Percentiles rank a stretch among this genome's conserved stretches.
phyloP scores from a whole-genome alignment of 1,140 invertebrate genomes.

The Drosophila murphyi region DNA sequence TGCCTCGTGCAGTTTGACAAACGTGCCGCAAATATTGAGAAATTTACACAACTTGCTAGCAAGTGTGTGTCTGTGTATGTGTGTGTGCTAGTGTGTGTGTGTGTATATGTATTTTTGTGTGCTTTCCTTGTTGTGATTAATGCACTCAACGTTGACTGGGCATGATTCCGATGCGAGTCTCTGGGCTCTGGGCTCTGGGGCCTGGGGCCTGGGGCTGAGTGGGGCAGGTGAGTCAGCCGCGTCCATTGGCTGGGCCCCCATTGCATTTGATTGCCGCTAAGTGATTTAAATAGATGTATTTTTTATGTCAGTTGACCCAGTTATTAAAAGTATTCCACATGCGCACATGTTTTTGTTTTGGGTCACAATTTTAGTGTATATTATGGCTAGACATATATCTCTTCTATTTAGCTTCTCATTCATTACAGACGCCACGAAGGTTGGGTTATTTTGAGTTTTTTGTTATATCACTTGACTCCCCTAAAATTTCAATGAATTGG shows the following conservation, averaged over 20 bases:
- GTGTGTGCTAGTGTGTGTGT: not conserved
- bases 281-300: conserved; percentile 73
- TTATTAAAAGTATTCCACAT: conserved; percentile 46
- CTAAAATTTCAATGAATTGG: too few relatives aligned
- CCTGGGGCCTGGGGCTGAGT: conserved; percentile 34
- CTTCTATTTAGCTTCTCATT: too few relatives aligned
- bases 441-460: not conserved
- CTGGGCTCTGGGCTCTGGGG: conserved; percentile 37
- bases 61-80: conserved; percentile 19
- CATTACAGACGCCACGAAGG: not conserved
- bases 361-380: conserved; percentile 15
- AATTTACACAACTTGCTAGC: conserved; percentile 48
- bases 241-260: conserved; percentile 20
- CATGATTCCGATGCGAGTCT: conserved; percentile 19
- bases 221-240: conserved; percentile 42
- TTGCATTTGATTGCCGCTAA: conserved; percentile 73
- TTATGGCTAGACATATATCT: too few relatives aligned
- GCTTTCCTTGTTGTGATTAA: conserved; percentile 59
- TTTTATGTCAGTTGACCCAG: conserved; percentile 67
- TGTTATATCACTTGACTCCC: too few relatives aligned
- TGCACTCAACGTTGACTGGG: conserved; percentile 45
- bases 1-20: conserved; percentile 47
- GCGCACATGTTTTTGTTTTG: conserved; percentile 10
- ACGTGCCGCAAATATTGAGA: conserved; percentile 71
- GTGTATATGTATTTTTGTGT: conserved; percentile 9